phyloP scores from a whole-genome alignment of 2,797 vertebrate species.

The Botia almorhae region DNA sequence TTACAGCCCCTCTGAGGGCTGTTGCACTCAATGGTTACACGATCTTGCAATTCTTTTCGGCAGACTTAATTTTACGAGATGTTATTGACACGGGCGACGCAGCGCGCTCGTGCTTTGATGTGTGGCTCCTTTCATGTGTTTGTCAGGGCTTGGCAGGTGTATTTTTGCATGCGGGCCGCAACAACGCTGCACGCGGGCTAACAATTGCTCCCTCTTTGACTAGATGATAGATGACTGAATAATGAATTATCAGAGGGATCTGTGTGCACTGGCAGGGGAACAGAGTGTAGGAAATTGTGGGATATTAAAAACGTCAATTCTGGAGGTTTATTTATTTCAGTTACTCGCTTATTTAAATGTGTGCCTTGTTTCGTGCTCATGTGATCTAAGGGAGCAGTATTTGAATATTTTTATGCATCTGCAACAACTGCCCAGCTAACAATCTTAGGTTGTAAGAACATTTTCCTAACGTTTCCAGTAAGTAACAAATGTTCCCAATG shows the following conservation, averaged over 20 bases:
- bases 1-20: slow-evolving; percentile 44
- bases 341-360: not conserved
- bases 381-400: slow-evolving; percentile 20
- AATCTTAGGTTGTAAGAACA: too few relatives aligned
- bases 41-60: slow-evolving; percentile 42
- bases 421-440: not conserved
- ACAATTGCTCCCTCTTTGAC: slow-evolving; percentile 43
- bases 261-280: not conserved
- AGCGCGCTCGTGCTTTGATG: slow-evolving; percentile 53
- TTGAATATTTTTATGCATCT: not conserved
- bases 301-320: slow-evolving; percentile 32
- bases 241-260: slow-evolving; percentile 43
- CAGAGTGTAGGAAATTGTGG: not conserved
- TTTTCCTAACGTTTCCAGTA: too few relatives aligned
- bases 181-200: slow-evolving; percentile 28
- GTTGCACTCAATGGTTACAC: slow-evolving; percentile 37
- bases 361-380: slow-evolving; percentile 17
- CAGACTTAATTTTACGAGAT: slow-evolving; percentile 41
- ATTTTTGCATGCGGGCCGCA: slow-evolving; percentile 58
- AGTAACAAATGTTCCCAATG: too few relatives aligned
- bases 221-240: slow-evolving; percentile 50
- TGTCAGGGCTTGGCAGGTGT: slow-evolving; percentile 51
- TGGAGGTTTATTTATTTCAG: slow-evolving; percentile 8
- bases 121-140: slow-evolving; percentile 58
- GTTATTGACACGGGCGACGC: slow-evolving; percentile 43